Base-by-base conservation (phyloP, 2,113 vertebrate species). In the Polyodon spathula region DNA sequence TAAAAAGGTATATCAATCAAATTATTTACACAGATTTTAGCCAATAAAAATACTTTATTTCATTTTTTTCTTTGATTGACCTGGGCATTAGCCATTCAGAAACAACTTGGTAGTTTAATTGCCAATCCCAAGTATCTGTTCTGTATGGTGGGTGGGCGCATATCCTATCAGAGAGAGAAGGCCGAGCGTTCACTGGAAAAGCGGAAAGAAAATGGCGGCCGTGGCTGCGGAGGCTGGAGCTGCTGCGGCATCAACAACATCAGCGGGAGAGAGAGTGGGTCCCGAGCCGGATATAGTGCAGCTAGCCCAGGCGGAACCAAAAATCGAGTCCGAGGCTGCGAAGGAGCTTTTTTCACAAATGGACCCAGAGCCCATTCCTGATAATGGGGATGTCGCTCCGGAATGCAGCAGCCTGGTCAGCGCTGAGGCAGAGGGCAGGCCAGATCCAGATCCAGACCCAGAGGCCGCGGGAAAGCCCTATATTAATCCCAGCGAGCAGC, bases 171-270 rank as follows among this genome's bases (percentile, higher is more conserved):
- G 65, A 64, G 63, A 50, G 43, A 68, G 76, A 66, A 70, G 63
- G 63, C 11, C 48, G 6, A 67, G 46, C 73, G 79, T 58, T 70
- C 64, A 65, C 54, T 72, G 67, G 83, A 79, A 90, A 81, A 90
- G 86, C 86, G 88, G 86, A 88, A 84, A 89, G 88, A 97, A 98
- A 95, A 97, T 98, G 95, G 95, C 94, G 92, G 93, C 94, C 73
- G 92, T 91, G 88, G 93, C 94, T 92, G 92, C 91, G 79, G 92
- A 93, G 91, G 82, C 84, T 77, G 84, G 80, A 84, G 80, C 84
- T 78, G 90, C 90, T 81, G 88, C 84, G 71, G 87, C 89, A 81
- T 84, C 84, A 64, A 88, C 83, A 68, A 89, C 87, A 82, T 84
- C 87, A 80, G 77, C 86, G 71, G 86, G 84, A 75, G 88, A 92